Conservation (phyloP, 2,797 vertebrate genomes). For the Adelosebastes latens region DNA sequence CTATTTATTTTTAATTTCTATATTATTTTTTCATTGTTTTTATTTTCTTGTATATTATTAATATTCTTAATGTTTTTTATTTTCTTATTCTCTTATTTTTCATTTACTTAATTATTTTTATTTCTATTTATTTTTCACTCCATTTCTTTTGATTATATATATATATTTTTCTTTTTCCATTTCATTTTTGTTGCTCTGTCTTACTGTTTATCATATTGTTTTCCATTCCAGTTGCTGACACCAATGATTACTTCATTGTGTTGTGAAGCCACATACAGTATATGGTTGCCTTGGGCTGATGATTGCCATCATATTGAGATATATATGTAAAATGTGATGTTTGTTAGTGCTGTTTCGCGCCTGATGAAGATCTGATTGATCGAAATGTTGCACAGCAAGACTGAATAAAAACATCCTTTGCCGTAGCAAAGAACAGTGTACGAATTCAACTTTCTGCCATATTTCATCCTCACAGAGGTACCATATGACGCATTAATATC, state of each 20-base stretch:
- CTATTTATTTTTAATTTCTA: not conserved
- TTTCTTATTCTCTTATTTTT: not conserved
- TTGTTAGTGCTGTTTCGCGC: not conserved
- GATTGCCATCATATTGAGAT: not conserved
- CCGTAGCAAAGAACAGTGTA: not conserved
- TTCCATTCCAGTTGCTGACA: not conserved
- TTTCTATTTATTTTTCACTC: not conserved
- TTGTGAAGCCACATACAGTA: not conserved
- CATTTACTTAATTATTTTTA: not conserved
- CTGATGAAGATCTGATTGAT: not conserved
- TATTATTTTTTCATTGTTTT: not conserved
- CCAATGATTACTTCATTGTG: not conserved
- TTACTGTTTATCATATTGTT: not conserved
- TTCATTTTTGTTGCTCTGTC: not conserved
- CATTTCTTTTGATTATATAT: not conserved
- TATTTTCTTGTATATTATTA: not conserved
- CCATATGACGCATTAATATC: not conserved
- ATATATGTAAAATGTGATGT: not conserved
- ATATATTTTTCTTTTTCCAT: not conserved
- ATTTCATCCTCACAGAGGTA: constrained; percentile 1
- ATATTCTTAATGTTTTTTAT: not conserved
- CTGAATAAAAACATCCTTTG: not conserved
- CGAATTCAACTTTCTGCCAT: not conserved
- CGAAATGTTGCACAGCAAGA: not conserved
- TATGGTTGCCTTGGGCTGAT: not conserved